Percentiles rank a stretch among this genome's conserved stretches.
phyloP scores from a whole-genome alignment of 2,888 invertebrate species.

The Scrobipalpa costella region DNA sequence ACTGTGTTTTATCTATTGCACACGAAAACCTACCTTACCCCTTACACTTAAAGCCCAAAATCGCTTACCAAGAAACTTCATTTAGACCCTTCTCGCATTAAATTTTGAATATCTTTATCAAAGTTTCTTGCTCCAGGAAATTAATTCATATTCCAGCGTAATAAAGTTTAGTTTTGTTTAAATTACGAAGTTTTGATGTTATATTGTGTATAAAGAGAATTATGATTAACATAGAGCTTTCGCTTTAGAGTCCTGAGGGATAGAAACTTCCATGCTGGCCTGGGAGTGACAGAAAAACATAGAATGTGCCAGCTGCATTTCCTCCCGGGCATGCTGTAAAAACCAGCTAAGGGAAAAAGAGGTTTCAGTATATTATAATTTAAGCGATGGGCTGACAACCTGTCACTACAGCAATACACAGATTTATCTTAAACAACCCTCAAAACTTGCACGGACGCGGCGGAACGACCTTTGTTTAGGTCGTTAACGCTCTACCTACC shows the following conservation, averaged over 20 bases:
- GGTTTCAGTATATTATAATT: no score
- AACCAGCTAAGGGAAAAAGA: no score
- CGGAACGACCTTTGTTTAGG: no score
- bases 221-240: slow-evolving; percentile 25
- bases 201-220: slow-evolving; percentile 23
- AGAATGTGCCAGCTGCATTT: no score
- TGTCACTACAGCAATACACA: no score
- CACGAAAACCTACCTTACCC: slow-evolving; percentile 30
- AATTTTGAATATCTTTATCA: slow-evolving; percentile 32
- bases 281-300: no score
- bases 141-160: neutral
- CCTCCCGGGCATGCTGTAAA: no score
- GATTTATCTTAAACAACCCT: no score
- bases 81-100: slow-evolving; percentile 30
- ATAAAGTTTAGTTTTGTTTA: slow-evolving; percentile 16
- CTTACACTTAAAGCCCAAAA: slow-evolving; percentile 16
- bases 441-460: no score
- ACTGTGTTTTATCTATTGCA: slow-evolving; percentile 35
- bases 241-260: neutral
- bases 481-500: no score
- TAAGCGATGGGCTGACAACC: no score
- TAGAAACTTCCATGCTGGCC: no score
- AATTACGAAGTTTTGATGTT: slow-evolving; percentile 8
- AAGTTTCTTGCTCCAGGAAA: slow-evolving; percentile 23
- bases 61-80: neutral